phyloP scores from a whole-genome alignment of 1,140 invertebrate genomes.

The Drosophila ogumai region DNA sequence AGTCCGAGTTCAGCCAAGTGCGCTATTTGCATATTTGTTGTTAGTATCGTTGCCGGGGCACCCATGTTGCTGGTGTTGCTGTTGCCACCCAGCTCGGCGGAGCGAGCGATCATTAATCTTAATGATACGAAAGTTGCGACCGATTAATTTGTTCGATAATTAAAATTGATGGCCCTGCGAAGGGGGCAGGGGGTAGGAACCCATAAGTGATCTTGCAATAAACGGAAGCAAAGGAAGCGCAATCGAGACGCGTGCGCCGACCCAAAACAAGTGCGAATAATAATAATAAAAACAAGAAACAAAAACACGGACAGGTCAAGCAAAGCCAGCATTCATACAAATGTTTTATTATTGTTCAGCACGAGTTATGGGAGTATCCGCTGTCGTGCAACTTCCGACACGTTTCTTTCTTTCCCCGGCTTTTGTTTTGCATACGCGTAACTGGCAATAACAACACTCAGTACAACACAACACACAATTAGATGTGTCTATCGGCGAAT shows the following conservation, averaged over 20 bases:
- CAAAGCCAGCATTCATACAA: conserved; percentile 56
- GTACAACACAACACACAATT: conserved; percentile 14
- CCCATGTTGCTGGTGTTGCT: conserved; percentile 24
- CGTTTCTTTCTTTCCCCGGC: conserved; percentile 45
- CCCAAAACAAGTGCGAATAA: conserved; percentile 9
- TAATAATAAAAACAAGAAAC: conserved; percentile 5
- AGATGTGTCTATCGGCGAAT: conserved; percentile 58
- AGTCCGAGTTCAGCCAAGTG: conserved; percentile 44
- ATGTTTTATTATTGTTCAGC: conserved; percentile 64
- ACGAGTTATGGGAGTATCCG: conserved; percentile 60
- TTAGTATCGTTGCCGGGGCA: conserved; percentile 3
- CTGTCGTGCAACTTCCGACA: conserved; percentile 77
- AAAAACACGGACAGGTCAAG: conserved; percentile 56
- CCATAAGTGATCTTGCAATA: conserved; percentile 63
- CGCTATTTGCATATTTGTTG: conserved; percentile 49
- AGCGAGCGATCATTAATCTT: conserved; percentile 72
- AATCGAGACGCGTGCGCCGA: conserved; percentile 30
- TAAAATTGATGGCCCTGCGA: conserved; percentile 71
- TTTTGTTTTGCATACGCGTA: conserved; percentile 55
- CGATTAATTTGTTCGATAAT: conserved; percentile 82
- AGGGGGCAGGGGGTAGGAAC: conserved; percentile 16
- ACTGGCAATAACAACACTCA: conserved; percentile 26
- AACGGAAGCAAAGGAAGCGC: conserved; percentile 65
- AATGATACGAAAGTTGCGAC: conserved; percentile 80
- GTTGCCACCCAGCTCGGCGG: conserved; percentile 69